phyloP scores from a whole-genome alignment of 2,797 vertebrate genomes.

The Acipenser ruthenus region DNA sequence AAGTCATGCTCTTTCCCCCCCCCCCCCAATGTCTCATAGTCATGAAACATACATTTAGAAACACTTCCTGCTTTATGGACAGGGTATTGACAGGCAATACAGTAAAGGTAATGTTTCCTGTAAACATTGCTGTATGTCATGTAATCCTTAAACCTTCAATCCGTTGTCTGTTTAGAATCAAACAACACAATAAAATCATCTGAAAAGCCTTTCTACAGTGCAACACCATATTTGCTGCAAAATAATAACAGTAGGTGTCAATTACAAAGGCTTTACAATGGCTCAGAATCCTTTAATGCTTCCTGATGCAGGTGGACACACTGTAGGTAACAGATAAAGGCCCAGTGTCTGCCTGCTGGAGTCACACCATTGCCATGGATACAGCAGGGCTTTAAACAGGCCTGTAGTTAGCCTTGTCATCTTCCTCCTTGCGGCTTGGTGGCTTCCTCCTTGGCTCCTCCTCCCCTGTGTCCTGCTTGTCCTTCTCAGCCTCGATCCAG shows the following conservation, averaged over 20 bases:
- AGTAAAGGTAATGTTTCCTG: too few relatives aligned
- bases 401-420: conserved; percentile 49
- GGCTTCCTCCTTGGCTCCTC: conserved; percentile 59
- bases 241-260: neutral
- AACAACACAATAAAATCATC: too few relatives aligned
- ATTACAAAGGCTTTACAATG: neutral
- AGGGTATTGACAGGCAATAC: too few relatives aligned
- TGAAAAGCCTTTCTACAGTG: too few relatives aligned
- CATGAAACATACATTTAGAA: too few relatives aligned
- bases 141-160: too few relatives aligned
- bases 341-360: conserved; percentile 18
- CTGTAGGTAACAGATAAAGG: neutral
- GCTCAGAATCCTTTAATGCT: neutral
- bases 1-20: too few relatives aligned
- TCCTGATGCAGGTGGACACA: neutral
- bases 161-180: too few relatives aligned
- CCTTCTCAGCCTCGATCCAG: conserved; percentile 83
- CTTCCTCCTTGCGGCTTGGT: conserved; percentile 42
- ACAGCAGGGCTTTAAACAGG: conserved; percentile 36
- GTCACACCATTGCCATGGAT: neutral
- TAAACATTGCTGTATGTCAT: too few relatives aligned
- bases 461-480: conserved; percentile 77
- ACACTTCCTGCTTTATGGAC: too few relatives aligned
- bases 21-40: too few relatives aligned
- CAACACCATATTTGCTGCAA: neutral